Conservation (phyloP, 2,888 invertebrate genomes). For the Thumatha senex region DNA sequence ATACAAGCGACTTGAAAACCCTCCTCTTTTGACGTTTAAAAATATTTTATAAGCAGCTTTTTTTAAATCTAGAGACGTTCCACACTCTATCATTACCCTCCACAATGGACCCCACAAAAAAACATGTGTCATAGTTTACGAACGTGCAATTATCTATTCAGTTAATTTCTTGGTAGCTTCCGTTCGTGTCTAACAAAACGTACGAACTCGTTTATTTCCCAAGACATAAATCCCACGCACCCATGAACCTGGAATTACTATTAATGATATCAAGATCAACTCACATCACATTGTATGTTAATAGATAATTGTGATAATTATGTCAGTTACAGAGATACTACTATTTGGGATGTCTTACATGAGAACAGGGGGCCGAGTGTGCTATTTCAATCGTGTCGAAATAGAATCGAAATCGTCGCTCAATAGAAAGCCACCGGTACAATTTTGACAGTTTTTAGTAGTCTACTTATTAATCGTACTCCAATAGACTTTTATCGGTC, state of each 20-base stretch:
- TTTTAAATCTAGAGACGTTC: too few species aligned
- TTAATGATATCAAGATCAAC: slow-evolving; percentile 26
- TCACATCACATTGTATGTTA: slow-evolving; percentile 29
- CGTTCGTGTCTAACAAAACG: background rate
- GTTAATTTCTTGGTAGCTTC: slow-evolving; percentile 22
- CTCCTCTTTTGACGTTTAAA: slow-evolving; percentile 10
- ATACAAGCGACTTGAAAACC: background rate
- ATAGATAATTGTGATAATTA: slow-evolving; percentile 26
- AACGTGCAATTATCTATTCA: slow-evolving; percentile 15
- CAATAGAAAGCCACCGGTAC: too few species aligned
- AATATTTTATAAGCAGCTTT: too few species aligned
- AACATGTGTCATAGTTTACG: slow-evolving; percentile 3
- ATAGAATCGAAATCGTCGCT: too few species aligned
- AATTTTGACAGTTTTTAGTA: too few species aligned
- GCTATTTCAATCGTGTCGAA: too few species aligned
- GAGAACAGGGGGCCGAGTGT: too few species aligned
- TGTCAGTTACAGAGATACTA: slow-evolving; percentile 9
- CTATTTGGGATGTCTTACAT: background rate
- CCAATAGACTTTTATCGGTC: too few species aligned
- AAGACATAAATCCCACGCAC: slow-evolving; percentile 34
- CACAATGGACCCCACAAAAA: background rate
- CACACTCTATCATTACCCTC: too few species aligned
- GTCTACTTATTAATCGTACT: too few species aligned
- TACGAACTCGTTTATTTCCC: slow-evolving; percentile 24
- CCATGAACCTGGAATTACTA: slow-evolving; percentile 28